A percentile compares a stretch with the other conserved stretches of the same genome.
Evolutionary conservation across 2,797 vertebrate species (phyloP).

Genomic region (Caiman crocodilus): DNA sequence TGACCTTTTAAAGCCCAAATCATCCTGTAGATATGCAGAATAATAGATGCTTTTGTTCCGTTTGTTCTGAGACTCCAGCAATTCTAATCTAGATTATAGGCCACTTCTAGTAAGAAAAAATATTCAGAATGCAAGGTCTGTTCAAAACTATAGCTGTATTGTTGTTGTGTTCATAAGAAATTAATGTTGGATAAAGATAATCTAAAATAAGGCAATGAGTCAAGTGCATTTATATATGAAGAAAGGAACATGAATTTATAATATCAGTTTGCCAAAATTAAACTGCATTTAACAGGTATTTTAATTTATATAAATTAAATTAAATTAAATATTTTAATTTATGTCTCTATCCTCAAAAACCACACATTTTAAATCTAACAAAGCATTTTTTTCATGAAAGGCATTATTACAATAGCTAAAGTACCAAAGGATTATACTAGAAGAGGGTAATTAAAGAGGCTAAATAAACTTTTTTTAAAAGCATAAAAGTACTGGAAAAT

Average conservation of each 20-base stretch:
- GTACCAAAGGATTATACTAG: neutral
- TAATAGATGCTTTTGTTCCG: neutral
- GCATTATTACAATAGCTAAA: neutral
- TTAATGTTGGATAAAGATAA: slow-evolving; percentile 41
- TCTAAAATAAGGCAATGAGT: slow-evolving; percentile 41
- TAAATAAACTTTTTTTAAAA: neutral
- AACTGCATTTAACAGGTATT: neutral
- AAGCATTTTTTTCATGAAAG: neutral
- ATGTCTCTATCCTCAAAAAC: neutral
- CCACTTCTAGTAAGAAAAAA: neutral
- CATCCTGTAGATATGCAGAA: neutral
- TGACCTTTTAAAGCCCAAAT: neutral
- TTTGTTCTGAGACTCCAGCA: neutral
- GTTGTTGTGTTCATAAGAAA: slow-evolving; percentile 1
- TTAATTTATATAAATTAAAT: neutral
- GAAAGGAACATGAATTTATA: slow-evolving; percentile 52
- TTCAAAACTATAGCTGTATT: neutral
- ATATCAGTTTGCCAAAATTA: slow-evolving; percentile 56
- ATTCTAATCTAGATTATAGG: neutral
- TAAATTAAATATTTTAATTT: neutral
- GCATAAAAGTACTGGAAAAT: neutral
- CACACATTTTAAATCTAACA: slow-evolving; percentile 11
- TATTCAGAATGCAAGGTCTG: neutral
- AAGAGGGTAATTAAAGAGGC: neutral
- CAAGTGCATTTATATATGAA: slow-evolving; percentile 51